Evolutionary conservation across 1,140 invertebrate species (phyloP).

Genomic region (Macrobrachium nipponense): DNA sequence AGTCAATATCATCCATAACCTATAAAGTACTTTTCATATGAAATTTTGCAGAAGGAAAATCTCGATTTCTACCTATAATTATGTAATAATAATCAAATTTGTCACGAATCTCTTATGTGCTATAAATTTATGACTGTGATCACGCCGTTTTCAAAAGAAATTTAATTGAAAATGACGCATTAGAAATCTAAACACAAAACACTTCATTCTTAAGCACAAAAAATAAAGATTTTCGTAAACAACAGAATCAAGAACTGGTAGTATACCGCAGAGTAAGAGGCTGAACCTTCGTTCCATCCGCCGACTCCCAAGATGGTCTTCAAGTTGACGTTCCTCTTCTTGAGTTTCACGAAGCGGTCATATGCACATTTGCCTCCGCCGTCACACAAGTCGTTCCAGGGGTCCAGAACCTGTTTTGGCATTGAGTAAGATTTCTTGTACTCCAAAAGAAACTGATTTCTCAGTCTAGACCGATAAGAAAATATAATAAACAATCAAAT

Average conservation of each 20-base stretch:
- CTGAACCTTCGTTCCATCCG: slow-evolving; percentile 67
- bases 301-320: slow-evolving; percentile 68
- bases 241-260: not conserved
- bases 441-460: not conserved
- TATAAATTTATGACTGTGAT: too few species aligned
- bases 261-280: slow-evolving; percentile 53
- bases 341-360: slow-evolving; percentile 66
- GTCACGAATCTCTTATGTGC: too few species aligned
- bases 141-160: too few species aligned
- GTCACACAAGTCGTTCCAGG: slow-evolving; percentile 72
- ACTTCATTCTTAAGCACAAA: not conserved
- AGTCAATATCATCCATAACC: too few species aligned
- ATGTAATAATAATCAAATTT: too few species aligned
- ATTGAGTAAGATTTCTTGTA: not conserved
- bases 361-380: slow-evolving; percentile 68
- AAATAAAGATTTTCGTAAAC: not conserved
- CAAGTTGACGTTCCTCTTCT: slow-evolving; percentile 68
- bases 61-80: too few species aligned
- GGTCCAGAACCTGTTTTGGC: too few species aligned
- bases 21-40: too few species aligned
- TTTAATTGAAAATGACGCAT: not conserved
- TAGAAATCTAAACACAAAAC: not conserved
- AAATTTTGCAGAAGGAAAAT: too few species aligned
- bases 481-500: too few species aligned
- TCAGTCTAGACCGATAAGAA: not conserved